Base-by-base conservation (phyloP, 2,797 vertebrate genomes). In the Sphenopsis melanotis region DNA sequence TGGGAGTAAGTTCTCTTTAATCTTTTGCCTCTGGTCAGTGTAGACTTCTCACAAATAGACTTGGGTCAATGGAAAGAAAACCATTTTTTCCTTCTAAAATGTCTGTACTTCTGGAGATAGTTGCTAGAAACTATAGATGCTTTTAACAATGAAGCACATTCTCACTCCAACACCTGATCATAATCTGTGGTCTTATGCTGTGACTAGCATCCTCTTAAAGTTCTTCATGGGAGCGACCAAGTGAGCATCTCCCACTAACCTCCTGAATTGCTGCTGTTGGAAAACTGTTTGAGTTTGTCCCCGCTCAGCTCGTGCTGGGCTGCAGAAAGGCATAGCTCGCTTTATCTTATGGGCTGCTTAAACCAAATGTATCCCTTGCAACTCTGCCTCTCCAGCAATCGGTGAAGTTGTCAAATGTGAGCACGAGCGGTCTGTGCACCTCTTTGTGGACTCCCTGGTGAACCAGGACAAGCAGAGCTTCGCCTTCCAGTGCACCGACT, bases 361-460 rank as follows among this genome's bases (percentile, higher is more conserved):
- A 74, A 41, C 8, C 15, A 23, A 65, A 18, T 0, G 0, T 27
- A 1, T 32, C 50, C 83, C 36, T 75, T 46, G 7, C 26, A 19
- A 42, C 64, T 84, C 50, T 34, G 55, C 56, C 64, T 18, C 50
- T 39, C n/a, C 72, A 99, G 99, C 98, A 18, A 98, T 99, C 7
- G 97, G 98, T 32, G 98, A 99, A 17, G 98, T 98, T 32, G 96
- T 99, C 86, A 99, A 98, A 75, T 99, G 99, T 5, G 99, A 99
- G 87, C 99, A 99, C 0, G 99, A 99, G 96, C 98, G 99, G 1
- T 98, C 99, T 0, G 98, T 99, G 53, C 98, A 99, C 96, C 98
- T 99, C 84, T 99, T 99, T 3, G 98, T 99, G 26, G 99, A 99
- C 97, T 99, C 99, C 12, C 96, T 99, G 32, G 98, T 99, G 97